Evolutionary conservation across 2,113 vertebrate genomes (phyloP).

Genomic region (Aldabrachelys gigantea): DNA sequence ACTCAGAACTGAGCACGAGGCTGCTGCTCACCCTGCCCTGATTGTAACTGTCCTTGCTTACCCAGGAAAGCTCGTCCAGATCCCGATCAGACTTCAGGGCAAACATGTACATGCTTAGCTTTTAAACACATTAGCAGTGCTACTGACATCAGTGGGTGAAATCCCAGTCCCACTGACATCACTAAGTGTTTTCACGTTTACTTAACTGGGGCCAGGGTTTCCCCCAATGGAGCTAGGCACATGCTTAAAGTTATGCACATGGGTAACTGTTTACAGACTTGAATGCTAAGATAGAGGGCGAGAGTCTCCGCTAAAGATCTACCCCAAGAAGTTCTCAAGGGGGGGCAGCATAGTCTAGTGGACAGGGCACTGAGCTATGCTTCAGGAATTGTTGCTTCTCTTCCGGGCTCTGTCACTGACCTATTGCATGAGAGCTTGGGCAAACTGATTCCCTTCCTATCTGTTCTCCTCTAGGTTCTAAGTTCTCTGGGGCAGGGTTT

Average conservation of each 20-base stretch:
- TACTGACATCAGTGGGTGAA: background rate
- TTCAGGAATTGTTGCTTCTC: rapidly evolving
- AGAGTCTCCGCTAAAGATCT: background rate
- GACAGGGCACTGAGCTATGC: rapidly evolving
- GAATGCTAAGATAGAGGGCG: background rate
- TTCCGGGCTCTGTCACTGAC: background rate
- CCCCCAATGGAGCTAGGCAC: background rate
- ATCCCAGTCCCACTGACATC: rapidly evolving
- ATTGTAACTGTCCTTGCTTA: too few relatives aligned
- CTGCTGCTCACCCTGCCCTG: too few relatives aligned
- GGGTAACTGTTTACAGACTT: background rate
- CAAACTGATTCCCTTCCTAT: background rate
- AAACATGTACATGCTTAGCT: background rate
- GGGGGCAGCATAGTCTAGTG: rapidly evolving
- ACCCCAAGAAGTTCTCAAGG: background rate
- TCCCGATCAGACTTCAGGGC: rapidly evolving
- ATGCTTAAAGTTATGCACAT: background rate
- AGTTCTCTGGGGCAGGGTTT: background rate
- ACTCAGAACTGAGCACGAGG: too few relatives aligned
- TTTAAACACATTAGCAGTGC: rapidly evolving
- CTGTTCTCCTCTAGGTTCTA: background rate
- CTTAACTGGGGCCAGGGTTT: background rate
- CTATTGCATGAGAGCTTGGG: rapidly evolving
- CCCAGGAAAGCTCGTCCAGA: too few relatives aligned
- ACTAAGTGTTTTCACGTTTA: rapidly evolving